Conservation (phyloP, 2,797 vertebrate genomes). For the Alcedo quadribrachys region DNA sequence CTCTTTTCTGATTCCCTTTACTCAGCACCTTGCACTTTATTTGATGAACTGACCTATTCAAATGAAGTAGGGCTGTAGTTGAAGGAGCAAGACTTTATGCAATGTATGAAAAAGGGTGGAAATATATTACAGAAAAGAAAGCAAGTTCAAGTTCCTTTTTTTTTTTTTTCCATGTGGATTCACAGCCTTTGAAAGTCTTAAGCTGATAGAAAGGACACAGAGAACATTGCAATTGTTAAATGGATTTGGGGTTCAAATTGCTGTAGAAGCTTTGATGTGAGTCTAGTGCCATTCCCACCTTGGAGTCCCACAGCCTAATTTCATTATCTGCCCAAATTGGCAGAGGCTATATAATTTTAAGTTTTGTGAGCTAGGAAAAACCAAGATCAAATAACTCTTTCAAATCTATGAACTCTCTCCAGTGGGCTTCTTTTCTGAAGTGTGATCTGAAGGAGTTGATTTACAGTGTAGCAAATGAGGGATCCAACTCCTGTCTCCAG, state of each 20-base stretch:
- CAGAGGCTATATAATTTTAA: neutral
- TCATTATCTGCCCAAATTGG: neutral
- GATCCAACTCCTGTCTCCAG: neutral
- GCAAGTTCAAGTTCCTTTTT: neutral
- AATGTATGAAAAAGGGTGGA: neutral
- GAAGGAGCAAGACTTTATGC: neutral
- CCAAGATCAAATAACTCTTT: neutral
- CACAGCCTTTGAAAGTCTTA: neutral
- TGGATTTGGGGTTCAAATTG: neutral
- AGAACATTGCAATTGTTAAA: neutral
- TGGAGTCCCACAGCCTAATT: neutral
- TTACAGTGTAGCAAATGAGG: neutral
- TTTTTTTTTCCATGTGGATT: neutral
- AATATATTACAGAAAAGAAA: neutral
- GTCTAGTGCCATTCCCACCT: neutral
- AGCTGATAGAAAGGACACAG: neutral
- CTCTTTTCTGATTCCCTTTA: neutral
- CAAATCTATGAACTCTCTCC: neutral
- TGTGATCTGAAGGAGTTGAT: neutral
- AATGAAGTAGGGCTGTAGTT: neutral
- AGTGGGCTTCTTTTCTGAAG: neutral
- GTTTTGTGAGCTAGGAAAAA: neutral
- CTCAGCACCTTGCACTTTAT: neutral
- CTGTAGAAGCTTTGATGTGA: neutral
- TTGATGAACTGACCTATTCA: neutral